Evolutionary conservation across 2,888 invertebrate species (phyloP), one percentile per base, ranked within the genome.

Genomic region (Hydroisotoma schaefferi): DNA sequence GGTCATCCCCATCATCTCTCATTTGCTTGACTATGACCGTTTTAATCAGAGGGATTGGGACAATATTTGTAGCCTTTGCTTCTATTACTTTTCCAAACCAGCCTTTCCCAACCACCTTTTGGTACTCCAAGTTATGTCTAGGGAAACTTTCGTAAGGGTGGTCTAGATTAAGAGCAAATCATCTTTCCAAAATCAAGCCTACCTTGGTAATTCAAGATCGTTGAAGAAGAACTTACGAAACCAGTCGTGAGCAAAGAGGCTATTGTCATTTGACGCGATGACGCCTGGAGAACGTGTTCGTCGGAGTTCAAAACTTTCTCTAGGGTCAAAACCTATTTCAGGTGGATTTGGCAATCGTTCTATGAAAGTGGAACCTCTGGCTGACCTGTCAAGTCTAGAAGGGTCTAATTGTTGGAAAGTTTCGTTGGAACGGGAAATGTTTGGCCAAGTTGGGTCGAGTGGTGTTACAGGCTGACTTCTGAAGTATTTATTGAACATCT

Each of bases 1-100:
- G 81, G 10, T 83, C 79, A 6, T 84, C 83, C 10, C 89, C 87
- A 74, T 87, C 87, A 73, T 88, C 88, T 65, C 87, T 85, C 40
- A 91, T 80, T 63, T 90, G 87, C 75, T 88, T 85, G 4, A 90
- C 89, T n/a, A 87, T 84, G n/a, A 88, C 87, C 26, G 83, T 81
- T 3, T 77, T 78, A 73, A 38, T 47, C 25, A 69, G 65, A 58
- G 73, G 71, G 18, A 57, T 43, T 10, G 52, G 58, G 18, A 52
- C 29, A 18, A 65, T 57, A 26, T 59, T 54, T 10, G 6, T 38
- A 28, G 59, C 59, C 40, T 63, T 66, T 3, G 77, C 64, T 47
- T 52, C 64, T 69, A 74, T 74, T 67, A 81, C 81, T 76, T 80
- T 85, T 59, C 91, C 91, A 77, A 90, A 92, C 90, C 90, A 90